Evolutionary conservation across 2,113 vertebrate species (phyloP), one percentile per base, ranked within the genome.

Genomic region (Cyprinodon tularosa): DNA sequence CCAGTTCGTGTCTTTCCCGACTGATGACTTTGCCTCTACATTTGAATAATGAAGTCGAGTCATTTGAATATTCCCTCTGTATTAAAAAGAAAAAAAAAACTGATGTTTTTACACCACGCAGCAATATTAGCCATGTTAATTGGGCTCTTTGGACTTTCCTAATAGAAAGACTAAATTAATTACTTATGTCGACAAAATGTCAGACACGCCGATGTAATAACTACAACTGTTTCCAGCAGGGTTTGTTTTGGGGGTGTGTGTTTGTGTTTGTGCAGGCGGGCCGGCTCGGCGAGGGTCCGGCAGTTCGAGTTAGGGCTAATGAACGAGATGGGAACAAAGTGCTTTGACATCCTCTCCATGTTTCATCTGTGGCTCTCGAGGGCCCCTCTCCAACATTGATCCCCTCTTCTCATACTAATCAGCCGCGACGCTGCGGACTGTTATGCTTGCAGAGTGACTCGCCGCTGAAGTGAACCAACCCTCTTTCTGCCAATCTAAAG

Each of bases 61-160:
- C 66, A 95, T 94, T 95, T 94, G 82, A 96, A 94, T 96, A 96
- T 96, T 95, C 94, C 94, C 89, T 93, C 78, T 93, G 83, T 91
- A 94, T 93, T 93, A 12, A 65, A 68, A 42, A 42, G 42, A 3
- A 42, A 42, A 42, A 86, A 91, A 82, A 95, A 90, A 94, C 93
- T 85, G 86, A 86, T 89, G 79, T 95, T 95, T 94, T 93, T 94
- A 95, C 94, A 80, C 90, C 74, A 91, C 91, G 87, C 91, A 93
- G 90, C 91, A 94, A 82, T 93, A 92, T 92, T 94, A 94, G 87
- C 92, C 81, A 95, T 95, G 91, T 93, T 94, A 94, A 95, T 89
- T 92, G 81, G 89, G 88, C 90, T 94, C 93, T 94, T 93, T 95
- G 94, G 95, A 96, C 94, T 91, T 92, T 84, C 92, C 75, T 88